phyloP scores from a whole-genome alignment of 1,140 invertebrate species.

The Tetragonula clypearis region DNA sequence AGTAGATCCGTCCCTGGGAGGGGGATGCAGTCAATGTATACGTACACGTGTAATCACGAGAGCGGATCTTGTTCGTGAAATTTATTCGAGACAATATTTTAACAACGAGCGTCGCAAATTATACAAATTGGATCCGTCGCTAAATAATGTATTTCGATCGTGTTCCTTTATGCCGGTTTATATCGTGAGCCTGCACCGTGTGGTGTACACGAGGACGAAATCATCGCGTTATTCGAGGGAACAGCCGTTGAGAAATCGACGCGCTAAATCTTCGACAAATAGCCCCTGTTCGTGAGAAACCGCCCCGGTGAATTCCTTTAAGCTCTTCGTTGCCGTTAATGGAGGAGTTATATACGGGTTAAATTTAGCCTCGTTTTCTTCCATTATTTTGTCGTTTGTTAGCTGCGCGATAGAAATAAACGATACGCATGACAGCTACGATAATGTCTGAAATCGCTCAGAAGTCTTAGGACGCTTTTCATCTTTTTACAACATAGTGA shows the following conservation, averaged over 20 bases:
- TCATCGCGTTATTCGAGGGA: background rate
- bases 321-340: background rate
- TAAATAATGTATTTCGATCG: constrained; percentile 21
- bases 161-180: background rate
- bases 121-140: constrained; percentile 21
- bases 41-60: constrained; percentile 10
- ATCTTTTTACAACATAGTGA: too few relatives aligned
- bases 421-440: too few relatives aligned
- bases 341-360: background rate
- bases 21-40: too few relatives aligned
- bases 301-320: background rate
- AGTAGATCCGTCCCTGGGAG: too few relatives aligned
- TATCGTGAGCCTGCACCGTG: background rate
- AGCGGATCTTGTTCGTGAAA: constrained; percentile 11
- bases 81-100: constrained; percentile 40
- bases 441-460: too few relatives aligned
- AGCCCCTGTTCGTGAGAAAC: background rate
- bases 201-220: background rate
- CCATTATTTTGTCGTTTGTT: background rate
- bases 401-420: background rate
- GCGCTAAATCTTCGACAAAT: constrained; percentile 17
- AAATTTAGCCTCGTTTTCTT: background rate
- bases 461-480: too few relatives aligned
- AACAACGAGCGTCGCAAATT: background rate
- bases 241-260: constrained; percentile 14